phyloP scores from a whole-genome alignment of 2,113 vertebrate genomes.

The Rhadina sibilatrix region DNA sequence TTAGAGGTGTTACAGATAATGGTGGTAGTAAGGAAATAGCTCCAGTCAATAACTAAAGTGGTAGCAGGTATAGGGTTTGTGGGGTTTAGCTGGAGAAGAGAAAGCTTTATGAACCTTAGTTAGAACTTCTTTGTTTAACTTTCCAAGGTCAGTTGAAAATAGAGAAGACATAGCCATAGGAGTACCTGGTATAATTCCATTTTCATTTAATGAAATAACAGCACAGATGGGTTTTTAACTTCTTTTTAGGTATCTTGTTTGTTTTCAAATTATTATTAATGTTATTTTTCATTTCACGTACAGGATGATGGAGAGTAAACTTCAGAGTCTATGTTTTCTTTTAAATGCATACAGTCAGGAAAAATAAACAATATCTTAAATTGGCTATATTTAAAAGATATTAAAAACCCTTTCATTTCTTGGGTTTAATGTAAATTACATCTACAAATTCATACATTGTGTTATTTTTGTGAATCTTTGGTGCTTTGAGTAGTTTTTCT shows the following conservation, averaged over 20 bases:
- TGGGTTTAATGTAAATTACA: background rate
- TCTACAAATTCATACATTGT: background rate
- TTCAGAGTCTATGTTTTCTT: background rate
- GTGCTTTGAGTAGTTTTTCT: background rate
- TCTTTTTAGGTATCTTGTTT: background rate
- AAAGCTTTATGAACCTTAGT: conserved; percentile 21
- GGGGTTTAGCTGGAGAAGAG: conserved; percentile 65
- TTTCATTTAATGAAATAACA: background rate
- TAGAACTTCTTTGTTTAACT: conserved; percentile 50
- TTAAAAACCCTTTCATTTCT: background rate
- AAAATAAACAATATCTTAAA: background rate
- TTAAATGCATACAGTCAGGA: background rate
- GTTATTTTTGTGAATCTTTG: background rate
- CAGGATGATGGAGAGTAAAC: background rate
- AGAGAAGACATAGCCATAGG: background rate
- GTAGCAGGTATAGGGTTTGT: conserved; percentile 43
- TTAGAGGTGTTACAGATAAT: conserved; percentile 51
- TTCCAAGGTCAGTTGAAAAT: conserved; percentile 3
- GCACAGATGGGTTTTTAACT: background rate
- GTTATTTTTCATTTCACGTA: background rate
- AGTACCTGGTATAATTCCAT: background rate
- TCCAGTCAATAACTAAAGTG: background rate
- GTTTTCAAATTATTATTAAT: background rate
- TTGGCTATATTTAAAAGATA: background rate
- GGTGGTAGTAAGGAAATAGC: background rate